Evolutionary conservation across 37 sponge, comb jelly and placozoan genomes (phyloP), one percentile per base, ranked within the genome.

Genomic region (Crambe crambe): DNA sequence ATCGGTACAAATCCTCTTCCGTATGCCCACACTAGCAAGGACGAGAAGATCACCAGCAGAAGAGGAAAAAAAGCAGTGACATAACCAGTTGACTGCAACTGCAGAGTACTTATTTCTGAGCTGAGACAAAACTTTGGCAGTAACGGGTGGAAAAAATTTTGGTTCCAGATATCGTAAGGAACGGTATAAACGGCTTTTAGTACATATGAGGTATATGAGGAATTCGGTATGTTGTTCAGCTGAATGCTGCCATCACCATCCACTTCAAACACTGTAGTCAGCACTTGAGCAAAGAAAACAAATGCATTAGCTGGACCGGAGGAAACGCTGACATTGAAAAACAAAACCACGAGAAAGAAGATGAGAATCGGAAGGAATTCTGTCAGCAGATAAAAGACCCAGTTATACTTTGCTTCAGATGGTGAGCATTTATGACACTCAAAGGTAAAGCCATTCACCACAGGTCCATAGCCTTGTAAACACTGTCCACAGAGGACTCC

Each of bases 281-380:
- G 23, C 3, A 92, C 74, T 34, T 92, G 93, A 3, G 85, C 82
- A 72, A 84, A 92, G 65, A 92, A 67, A 36, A 88, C 74, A 51
- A 88, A 88, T 58, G 93, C 74, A 81, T 92, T 92, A 25, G 88
- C 82, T 37, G 89, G 89, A 29, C 89, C 93, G 41, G 65, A 66
- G 20, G 83, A 64, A n/a, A 78, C 62, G 10, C 81, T 80, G 71
- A 92, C 47, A 64, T 88, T 76, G 43, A 92, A 88, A 0, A 92
- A 18, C 12, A 92, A 23, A n/a, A 92, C 62, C 42, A 84, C 30
- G 25, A 88, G 65, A 42, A 88, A 65, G 39, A 82, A 57, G 10
- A 87, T 30, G 0, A 79, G 80, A 2, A 88, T 30, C 15, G 89
- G 86, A 10, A 88, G n/a, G 42, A 77, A 77, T 37, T 81, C 82